These are phyloP conservation scores for Panagrolaimus sp. DNA, from an alignment of 1,140 invertebrate species.

Conservation along the genomic window DNA sequence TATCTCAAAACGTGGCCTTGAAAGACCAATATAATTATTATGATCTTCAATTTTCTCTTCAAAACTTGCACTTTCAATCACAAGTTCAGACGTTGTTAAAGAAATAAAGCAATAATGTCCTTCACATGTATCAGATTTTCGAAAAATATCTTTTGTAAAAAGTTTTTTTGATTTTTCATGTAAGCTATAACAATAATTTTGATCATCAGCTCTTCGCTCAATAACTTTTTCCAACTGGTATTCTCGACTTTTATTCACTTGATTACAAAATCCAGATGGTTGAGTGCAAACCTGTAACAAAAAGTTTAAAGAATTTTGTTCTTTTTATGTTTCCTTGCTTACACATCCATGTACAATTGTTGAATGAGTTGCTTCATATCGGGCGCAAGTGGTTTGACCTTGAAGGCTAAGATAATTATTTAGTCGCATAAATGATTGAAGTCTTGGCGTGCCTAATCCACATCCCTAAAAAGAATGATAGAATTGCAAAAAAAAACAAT, in stretches of 20 bases:
- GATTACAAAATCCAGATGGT: constrained; percentile 54
- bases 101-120: constrained; percentile 58
- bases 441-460: constrained; percentile 50
- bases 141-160: constrained; percentile 54
- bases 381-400: constrained; percentile 37
- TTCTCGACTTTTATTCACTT: constrained; percentile 47
- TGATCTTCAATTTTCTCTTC: constrained; percentile 45
- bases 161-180: constrained; percentile 44
- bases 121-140: constrained; percentile 57
- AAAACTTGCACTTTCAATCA: constrained; percentile 46
- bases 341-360: constrained; percentile 52
- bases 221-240: constrained; percentile 57
- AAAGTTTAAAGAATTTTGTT: too few relatives aligned
- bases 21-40: constrained; percentile 38
- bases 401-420: constrained; percentile 46
- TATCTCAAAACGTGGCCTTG: constrained; percentile 48
- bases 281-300: constrained; percentile 44
- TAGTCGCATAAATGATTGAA: constrained; percentile 51
- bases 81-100: constrained; percentile 54
- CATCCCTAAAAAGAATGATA: constrained; percentile 43
- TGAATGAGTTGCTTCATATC: constrained; percentile 50
- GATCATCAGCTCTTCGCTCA: constrained; percentile 40
- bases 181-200: constrained; percentile 58
- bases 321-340: too few relatives aligned
- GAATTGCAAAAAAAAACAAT: not conserved